These are phyloP conservation scores for Scelioninae gen. 1 DNA, from an alignment of 2,888 invertebrate species.

Conservation along the genomic window DNA sequence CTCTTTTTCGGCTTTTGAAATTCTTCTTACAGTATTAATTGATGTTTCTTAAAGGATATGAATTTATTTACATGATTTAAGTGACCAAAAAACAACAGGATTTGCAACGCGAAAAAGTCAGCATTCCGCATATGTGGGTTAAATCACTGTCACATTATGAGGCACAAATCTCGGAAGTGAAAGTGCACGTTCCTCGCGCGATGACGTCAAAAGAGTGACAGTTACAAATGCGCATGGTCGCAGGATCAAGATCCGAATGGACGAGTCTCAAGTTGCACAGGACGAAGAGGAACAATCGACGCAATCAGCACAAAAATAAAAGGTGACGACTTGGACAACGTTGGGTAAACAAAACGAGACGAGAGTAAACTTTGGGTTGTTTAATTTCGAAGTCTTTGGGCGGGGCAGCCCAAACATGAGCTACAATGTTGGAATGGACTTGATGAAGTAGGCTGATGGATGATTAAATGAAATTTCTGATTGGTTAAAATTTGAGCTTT, in stretches of 20 bases:
- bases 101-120: conserved; percentile 60
- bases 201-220: conserved; percentile 69
- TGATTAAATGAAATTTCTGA: no score
- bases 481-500: no score
- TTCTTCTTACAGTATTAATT: conserved; percentile 22
- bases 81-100: conserved; percentile 41
- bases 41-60: conserved; percentile 14
- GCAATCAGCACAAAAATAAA: conserved; percentile 40
- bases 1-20: conserved; percentile 36
- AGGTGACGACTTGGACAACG: conserved; percentile 8
- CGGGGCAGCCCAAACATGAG: no score
- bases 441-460: no score
- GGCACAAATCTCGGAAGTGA: conserved; percentile 71
- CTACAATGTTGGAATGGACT: no score
- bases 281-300: conserved; percentile 35
- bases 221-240: conserved; percentile 61
- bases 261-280: conserved; percentile 39
- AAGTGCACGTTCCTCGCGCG: conserved; percentile 60
- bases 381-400: no score
- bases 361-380: conserved; percentile 7
- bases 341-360: background rate
- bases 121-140: conserved; percentile 61
- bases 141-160: conserved; percentile 70
- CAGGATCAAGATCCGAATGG: conserved; percentile 57
- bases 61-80: conserved; percentile 47